phyloP scores from a whole-genome alignment of 2,888 invertebrate species.

The Pyrrhosoma nymphula region DNA sequence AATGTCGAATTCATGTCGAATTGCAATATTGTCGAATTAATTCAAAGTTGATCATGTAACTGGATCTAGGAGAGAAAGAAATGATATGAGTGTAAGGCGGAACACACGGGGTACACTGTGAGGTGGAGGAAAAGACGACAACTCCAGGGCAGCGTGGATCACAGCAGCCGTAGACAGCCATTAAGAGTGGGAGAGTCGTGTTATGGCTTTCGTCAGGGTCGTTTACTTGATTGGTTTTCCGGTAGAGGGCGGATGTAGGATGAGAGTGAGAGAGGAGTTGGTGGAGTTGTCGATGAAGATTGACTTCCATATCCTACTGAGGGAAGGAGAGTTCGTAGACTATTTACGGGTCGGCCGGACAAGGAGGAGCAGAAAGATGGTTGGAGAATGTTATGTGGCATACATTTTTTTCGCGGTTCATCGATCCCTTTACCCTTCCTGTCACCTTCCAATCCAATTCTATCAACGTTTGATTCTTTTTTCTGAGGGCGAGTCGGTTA shows the following conservation, averaged over 20 bases:
- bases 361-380: not conserved
- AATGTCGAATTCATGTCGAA: no score
- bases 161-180: not conserved
- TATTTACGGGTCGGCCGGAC: not conserved
- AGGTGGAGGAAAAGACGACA: not conserved
- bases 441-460: not conserved
- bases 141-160: not conserved
- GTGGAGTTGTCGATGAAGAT: not conserved
- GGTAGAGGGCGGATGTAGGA: not conserved
- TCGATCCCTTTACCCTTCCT: not conserved
- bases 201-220: conserved; percentile 41
- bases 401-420: not conserved
- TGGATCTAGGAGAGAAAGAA: not conserved
- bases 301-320: not conserved
- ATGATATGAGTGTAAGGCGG: not conserved
- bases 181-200: conserved; percentile 3
- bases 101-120: not conserved
- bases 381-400: not conserved
- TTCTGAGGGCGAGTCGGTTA: not conserved
- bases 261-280: not conserved
- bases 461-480: not conserved
- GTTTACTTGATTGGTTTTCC: conserved; percentile 42
- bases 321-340: not conserved
- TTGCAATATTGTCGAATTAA: no score
- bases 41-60: no score